Evolutionary conservation across 2,888 invertebrate species (phyloP).

Genomic region (Agrotis clavis): DNA sequence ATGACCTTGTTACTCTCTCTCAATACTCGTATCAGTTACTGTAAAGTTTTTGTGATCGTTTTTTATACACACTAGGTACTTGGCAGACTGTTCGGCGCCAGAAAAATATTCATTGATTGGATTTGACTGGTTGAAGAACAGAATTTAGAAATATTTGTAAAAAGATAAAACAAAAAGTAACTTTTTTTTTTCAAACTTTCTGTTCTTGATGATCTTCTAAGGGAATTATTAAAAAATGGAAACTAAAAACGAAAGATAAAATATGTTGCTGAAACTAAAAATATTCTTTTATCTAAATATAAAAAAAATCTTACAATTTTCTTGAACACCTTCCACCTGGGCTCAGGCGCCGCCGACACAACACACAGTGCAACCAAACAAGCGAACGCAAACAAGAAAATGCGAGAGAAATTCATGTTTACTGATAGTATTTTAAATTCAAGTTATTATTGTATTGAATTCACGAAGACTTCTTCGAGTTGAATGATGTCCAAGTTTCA

Average conservation of each 20-base stretch:
- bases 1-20: background rate
- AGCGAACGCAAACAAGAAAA: slow-evolving; percentile 75
- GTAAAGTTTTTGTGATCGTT: background rate
- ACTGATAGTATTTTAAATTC: slow-evolving; percentile 34
- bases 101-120: background rate
- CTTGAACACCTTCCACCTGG: slow-evolving; percentile 78
- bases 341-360: slow-evolving; percentile 75
- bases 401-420: slow-evolving; percentile 75
- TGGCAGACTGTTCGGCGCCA: background rate
- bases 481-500: slow-evolving; percentile 51
- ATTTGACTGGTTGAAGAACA: background rate
- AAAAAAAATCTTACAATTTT: slow-evolving; percentile 74
- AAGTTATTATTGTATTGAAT: slow-evolving; percentile 32
- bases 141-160: too few species aligned
- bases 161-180: too few species aligned
- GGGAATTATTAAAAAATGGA: too few species aligned
- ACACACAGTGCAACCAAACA: slow-evolving; percentile 72
- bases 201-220: too few species aligned
- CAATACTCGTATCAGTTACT: background rate
- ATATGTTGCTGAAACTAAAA: background rate
- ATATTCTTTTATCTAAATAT: too few species aligned
- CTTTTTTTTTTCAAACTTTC: too few species aligned
- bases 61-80: background rate
- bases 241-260: too few species aligned
- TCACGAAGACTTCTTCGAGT: slow-evolving; percentile 14